phyloP scores from a whole-genome alignment of 2,888 invertebrate species.

The Tenthredo amoena region DNA sequence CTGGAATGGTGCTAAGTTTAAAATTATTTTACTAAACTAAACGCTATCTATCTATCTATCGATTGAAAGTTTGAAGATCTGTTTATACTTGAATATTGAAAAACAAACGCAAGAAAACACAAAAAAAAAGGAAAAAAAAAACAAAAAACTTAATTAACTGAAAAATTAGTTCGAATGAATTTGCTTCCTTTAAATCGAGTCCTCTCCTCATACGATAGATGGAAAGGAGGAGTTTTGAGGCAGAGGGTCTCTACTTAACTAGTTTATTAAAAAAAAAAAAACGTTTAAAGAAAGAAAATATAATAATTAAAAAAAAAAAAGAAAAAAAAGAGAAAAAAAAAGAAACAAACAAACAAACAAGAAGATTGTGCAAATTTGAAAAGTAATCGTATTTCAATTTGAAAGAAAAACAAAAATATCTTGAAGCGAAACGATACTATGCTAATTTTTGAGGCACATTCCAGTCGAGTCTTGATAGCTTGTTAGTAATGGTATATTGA shows the following conservation, averaged over 20 bases:
- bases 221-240: slow-evolving; percentile 57
- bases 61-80: slow-evolving; percentile 7
- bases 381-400: slow-evolving; percentile 38
- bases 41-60: neutral
- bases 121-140: slow-evolving; percentile 41
- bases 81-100: slow-evolving; percentile 40
- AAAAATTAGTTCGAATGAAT: slow-evolving; percentile 41
- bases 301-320: neutral
- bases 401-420: slow-evolving; percentile 50
- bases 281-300: neutral
- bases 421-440: slow-evolving; percentile 22
- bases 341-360: slow-evolving; percentile 24
- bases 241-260: slow-evolving; percentile 48
- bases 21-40: neutral
- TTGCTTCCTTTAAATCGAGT: slow-evolving; percentile 56
- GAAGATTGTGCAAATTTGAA: slow-evolving; percentile 45
- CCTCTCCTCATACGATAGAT: slow-evolving; percentile 54
- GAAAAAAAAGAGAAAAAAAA: neutral
- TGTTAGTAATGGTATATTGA: slow-evolving; percentile 72
- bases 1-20: slow-evolving; percentile 68
- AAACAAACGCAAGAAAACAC: slow-evolving; percentile 42
- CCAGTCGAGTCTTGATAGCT: slow-evolving; percentile 74
- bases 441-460: slow-evolving; percentile 69
- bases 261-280: slow-evolving; percentile 13
- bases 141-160: slow-evolving; percentile 40